Base-by-base conservation (phyloP, 2,888 invertebrate genomes). In the Sinopyrophorus schimmeli region DNA sequence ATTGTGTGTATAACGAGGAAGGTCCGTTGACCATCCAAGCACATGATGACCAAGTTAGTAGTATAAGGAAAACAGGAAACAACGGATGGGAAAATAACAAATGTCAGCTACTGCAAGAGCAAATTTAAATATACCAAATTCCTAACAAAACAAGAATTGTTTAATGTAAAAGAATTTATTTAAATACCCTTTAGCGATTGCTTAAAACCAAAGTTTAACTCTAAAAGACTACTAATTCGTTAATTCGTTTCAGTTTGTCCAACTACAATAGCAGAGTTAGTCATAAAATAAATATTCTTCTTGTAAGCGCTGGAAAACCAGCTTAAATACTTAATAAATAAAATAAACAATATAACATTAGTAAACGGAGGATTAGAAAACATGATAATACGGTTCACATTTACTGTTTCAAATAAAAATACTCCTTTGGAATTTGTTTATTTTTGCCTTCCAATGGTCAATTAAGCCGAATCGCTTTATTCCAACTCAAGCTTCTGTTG, bases 1-100 rank as follows among this genome's bases (percentile, higher is more conserved):
- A 70, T 70, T 69, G 69, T 70, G 66, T 68, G 67, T 67, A 69
- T 68, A 68, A 67, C 67, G 66, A 65, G 62, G 57, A 55, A 50
- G 54, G 53, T 53, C 55, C 53, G 58, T 54, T 63, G 65, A 62
- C 65, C 65, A 63, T 53, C 64, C 63, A 60, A 61, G 66, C 67
- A 65, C 62, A 67, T 63, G 65, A 65, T 64, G 64, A 60, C 63
- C 59, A 59, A 51, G 63, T 60, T 59, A 54, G 58, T 49, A n/a
- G n/a, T n/a, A 41, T 57, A 64, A 66, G 64, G 66, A 66, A 65
- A 66, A 68, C 62, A 64, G 58, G 59, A 58, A 64, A 60, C 59
- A 56, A 64, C 65, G 65, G 55, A 59, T 64, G 68, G 66, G 67
- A 67, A 66, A 66, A 57, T 54, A 61, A 58, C 67, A 65, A 67